Evolutionary conservation across 2,113 vertebrate genomes (phyloP).

Genomic region (Xiphophorus couchianus): DNA sequence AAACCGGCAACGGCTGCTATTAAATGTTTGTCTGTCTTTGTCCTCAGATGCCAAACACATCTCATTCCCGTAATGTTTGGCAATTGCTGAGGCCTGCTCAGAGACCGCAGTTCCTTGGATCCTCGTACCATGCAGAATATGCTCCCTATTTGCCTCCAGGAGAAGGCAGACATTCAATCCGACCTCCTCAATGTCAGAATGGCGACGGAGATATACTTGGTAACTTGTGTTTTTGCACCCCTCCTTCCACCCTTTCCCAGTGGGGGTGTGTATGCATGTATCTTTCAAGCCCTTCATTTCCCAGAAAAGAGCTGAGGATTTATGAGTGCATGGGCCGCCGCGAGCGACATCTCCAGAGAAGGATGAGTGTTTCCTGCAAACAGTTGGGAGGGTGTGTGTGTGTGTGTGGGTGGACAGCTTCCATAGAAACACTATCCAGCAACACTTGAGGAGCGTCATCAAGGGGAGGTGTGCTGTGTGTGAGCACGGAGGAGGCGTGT

Average conservation of each 20-base stretch:
- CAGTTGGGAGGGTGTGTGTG: constrained; percentile 60
- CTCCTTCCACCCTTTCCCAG: constrained; percentile 16
- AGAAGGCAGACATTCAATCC: constrained; percentile 65
- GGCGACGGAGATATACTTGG: constrained; percentile 60
- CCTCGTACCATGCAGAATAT: constrained; percentile 58
- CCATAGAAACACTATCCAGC: constrained; percentile 75
- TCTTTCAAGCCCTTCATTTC: constrained; percentile 72
- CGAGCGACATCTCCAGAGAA: constrained; percentile 74
- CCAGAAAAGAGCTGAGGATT: constrained; percentile 72
- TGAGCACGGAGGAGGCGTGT: constrained; percentile 39
- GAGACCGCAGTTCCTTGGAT: constrained; percentile 66
- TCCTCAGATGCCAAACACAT: constrained; percentile 49
- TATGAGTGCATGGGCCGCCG: constrained; percentile 68
- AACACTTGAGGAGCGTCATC: constrained; percentile 72
- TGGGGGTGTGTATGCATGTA: constrained; percentile 29
- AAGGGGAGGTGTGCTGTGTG: constrained; percentile 57
- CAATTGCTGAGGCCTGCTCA: constrained; percentile 63
- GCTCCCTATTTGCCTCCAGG: constrained; percentile 64
- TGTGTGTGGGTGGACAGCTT: constrained; percentile 60
- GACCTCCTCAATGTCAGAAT: constrained; percentile 57
- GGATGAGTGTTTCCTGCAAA: constrained; percentile 77
- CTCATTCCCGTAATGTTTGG: constrained; percentile 72
- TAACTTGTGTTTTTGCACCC: constrained; percentile 32
- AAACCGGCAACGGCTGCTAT: constrained; percentile 52
- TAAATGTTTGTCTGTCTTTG: constrained; percentile 59